Conservation (phyloP, 2,888 invertebrate genomes). For the Erebia aethiops region DNA sequence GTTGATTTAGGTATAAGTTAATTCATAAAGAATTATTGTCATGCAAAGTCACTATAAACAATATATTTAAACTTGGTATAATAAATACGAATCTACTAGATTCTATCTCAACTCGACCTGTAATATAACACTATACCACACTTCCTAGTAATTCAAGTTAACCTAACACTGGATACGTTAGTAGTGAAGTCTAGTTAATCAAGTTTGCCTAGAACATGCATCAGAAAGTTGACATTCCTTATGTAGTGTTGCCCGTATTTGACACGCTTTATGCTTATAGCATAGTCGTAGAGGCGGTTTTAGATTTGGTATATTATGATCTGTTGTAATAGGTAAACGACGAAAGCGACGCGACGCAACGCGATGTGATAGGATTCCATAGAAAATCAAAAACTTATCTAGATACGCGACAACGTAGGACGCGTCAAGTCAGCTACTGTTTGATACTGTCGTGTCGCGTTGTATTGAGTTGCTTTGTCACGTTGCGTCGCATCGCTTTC, state of each 20-base stretch:
- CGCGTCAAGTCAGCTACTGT: too few species aligned
- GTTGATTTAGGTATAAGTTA: too few species aligned
- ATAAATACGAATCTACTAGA: neutral
- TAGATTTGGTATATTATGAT: too few species aligned
- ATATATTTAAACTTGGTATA: neutral
- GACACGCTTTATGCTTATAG: conserved; percentile 23
- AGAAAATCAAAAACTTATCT: too few species aligned
- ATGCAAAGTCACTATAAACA: neutral
- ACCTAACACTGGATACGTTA: neutral
- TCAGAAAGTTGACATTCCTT: conserved; percentile 41
- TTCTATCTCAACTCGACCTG: neutral
- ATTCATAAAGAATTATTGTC: neutral
- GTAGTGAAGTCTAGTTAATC: conserved; percentile 31
- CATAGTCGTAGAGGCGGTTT: neutral
- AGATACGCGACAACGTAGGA: too few species aligned
- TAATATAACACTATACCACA: neutral
- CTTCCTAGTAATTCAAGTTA: conserved; percentile 9
- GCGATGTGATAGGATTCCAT: too few species aligned
- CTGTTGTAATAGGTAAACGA: too few species aligned
- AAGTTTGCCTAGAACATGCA: conserved; percentile 37
- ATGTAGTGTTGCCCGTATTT: conserved; percentile 19
- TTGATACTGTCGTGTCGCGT: too few species aligned
- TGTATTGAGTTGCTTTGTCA: too few species aligned
- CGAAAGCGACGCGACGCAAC: too few species aligned
- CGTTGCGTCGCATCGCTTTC: too few species aligned